These are phyloP conservation scores for Sphaerophoria taeniata DNA, from an alignment of 2,888 invertebrate species.

Conservation along the genomic window DNA sequence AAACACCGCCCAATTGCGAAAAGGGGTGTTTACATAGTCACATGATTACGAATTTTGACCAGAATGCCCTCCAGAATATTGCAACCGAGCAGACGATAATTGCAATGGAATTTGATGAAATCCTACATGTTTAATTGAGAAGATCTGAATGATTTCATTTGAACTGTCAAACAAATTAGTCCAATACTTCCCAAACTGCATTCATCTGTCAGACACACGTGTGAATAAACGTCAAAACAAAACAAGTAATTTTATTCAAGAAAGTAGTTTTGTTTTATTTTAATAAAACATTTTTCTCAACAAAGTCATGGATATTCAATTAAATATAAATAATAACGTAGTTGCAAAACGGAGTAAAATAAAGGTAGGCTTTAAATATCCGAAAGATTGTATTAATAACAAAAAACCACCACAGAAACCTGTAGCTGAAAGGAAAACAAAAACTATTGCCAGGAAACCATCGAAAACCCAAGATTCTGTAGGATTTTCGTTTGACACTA, in stretches of 20 bases:
- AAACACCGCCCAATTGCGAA: no score
- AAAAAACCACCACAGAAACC: constrained; percentile 14
- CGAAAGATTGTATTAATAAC: not conserved
- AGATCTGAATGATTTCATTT: constrained; percentile 22
- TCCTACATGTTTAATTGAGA: no score
- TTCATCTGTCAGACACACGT: constrained; percentile 48
- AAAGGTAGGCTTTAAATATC: constrained; percentile 61
- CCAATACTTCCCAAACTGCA: constrained; percentile 43
- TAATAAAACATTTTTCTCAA: not conserved
- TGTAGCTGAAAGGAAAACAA: constrained; percentile 19
- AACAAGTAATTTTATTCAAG: not conserved
- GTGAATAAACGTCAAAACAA: constrained; percentile 58
- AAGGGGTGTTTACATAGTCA: no score
- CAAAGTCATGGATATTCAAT: constrained; percentile 76
- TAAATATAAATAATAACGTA: constrained; percentile 76
- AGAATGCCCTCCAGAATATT: no score
- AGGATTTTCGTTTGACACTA: constrained; percentile 78
- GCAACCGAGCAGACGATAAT: no score
- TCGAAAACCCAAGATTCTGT: constrained; percentile 33
- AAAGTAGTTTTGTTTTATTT: not conserved
- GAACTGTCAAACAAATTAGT: not conserved
- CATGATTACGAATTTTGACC: no score
- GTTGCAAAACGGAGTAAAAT: constrained; percentile 75
- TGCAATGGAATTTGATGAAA: no score
- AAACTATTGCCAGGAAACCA: constrained; percentile 31